A percentile compares a stretch with the other conserved stretches of the same genome.
Conservation (phyloP, 2,113 vertebrate species). For the Mesembrinibis cayennensis region DNA sequence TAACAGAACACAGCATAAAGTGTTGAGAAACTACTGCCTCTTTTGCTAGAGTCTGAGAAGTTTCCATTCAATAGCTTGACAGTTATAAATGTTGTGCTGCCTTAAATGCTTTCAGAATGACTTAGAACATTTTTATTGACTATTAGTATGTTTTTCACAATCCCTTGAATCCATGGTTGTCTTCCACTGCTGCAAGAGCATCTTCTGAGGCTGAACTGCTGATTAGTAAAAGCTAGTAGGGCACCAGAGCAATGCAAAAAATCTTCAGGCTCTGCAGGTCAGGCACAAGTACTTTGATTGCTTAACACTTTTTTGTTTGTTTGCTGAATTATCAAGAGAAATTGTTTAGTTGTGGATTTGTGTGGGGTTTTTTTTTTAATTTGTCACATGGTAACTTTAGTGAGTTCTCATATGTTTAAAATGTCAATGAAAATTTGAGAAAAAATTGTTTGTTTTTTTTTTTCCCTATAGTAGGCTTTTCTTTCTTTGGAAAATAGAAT, state of each 20-base stretch:
- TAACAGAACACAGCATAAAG: background rate
- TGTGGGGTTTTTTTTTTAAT: background rate
- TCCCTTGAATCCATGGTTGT: background rate
- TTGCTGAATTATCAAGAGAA: background rate
- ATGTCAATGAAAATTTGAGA: background rate
- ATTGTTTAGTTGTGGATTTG: background rate
- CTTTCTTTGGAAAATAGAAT: background rate
- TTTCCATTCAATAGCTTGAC: background rate
- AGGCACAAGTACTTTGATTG: background rate
- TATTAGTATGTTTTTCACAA: background rate
- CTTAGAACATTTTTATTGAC: background rate
- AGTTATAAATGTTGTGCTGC: background rate
- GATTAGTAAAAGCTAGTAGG: background rate
- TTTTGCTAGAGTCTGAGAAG: background rate
- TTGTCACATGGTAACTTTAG: background rate
- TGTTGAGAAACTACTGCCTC: background rate
- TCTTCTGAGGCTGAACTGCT: background rate
- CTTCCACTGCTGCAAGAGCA: background rate
- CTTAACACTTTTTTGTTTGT: background rate
- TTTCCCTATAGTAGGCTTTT: background rate
- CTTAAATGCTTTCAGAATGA: slow-evolving; percentile 4
- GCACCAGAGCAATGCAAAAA: background rate
- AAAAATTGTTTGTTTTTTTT: background rate
- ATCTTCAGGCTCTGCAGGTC: background rate
- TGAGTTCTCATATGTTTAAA: background rate